phyloP scores from a whole-genome alignment of 2,113 vertebrate species.

The Zonotrichia leucophrys region DNA sequence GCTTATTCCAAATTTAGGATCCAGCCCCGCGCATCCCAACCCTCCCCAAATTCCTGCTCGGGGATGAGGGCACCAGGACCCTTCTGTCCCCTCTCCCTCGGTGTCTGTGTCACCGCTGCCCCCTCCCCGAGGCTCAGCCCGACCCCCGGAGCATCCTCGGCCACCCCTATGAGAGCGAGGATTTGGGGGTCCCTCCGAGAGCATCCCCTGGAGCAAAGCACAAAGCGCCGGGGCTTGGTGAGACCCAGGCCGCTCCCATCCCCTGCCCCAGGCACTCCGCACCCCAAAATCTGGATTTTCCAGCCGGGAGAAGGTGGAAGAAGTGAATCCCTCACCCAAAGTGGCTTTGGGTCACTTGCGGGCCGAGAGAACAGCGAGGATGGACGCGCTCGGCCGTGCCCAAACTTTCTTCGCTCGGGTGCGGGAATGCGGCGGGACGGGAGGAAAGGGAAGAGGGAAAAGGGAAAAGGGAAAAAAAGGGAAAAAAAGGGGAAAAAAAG shows the following conservation, averaged over 20 bases:
- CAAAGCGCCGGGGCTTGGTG: neutral
- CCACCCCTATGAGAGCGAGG: neutral
- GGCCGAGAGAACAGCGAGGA: neutral
- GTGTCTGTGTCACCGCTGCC: neutral
- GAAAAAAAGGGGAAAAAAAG: too few relatives aligned
- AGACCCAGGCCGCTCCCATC: neutral
- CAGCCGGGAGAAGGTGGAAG: neutral
- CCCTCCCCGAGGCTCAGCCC: neutral
- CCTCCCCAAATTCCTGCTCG: neutral
- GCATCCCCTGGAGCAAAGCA: neutral
- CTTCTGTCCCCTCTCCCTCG: too few relatives aligned
- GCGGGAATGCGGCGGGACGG: neutral
- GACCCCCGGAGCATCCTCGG: neutral
- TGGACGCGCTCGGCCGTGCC: neutral
- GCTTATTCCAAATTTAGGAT: accelerated
- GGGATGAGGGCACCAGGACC: accelerated
- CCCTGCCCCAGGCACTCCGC: neutral
- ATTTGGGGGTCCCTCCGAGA: neutral
- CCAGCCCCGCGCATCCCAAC: neutral
- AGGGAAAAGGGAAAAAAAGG: too few relatives aligned
- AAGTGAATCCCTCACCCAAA: neutral
- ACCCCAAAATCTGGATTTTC: neutral
- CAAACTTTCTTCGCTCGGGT: neutral
- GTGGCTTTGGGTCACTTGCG: neutral
- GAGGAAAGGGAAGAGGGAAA: too few relatives aligned